Evolutionary conservation across 2,888 invertebrate genomes (phyloP).

Genomic region (Ichneumoninae sp.): DNA sequence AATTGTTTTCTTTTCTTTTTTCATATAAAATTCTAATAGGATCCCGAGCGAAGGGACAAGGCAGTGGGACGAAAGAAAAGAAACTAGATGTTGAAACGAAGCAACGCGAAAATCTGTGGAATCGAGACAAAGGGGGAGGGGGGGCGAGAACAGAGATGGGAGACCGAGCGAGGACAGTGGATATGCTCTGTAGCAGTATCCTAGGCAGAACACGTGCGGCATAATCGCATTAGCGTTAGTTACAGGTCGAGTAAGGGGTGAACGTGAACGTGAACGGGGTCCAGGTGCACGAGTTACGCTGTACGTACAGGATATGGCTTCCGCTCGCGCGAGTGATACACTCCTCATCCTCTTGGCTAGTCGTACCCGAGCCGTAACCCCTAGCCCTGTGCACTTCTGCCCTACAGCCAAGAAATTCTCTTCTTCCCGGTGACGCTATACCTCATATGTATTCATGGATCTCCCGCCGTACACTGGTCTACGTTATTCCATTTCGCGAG

Average conservation of each 20-base stretch:
- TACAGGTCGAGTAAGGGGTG: slow-evolving; percentile 50
- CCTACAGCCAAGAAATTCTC: slow-evolving; percentile 13
- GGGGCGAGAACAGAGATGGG: neutral
- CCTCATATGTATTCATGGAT: slow-evolving; percentile 23
- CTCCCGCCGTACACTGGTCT: neutral
- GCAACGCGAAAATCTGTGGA: neutral
- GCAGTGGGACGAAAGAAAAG: neutral
- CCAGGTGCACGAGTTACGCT: slow-evolving; percentile 40
- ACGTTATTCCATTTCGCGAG: slow-evolving; percentile 14
- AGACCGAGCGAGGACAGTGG: slow-evolving; percentile 17
- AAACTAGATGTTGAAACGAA: neutral
- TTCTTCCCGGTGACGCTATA: neutral
- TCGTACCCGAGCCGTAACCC: neutral
- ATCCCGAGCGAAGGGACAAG: neutral
- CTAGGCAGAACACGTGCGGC: slow-evolving; percentile 61
- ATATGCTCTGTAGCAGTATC: slow-evolving; percentile 30
- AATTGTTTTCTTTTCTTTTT: neutral
- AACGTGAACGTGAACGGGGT: slow-evolving; percentile 59
- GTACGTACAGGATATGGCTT: slow-evolving; percentile 14
- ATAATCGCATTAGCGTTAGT: slow-evolving; percentile 72
- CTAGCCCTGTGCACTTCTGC: slow-evolving; percentile 11
- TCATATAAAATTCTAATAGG: neutral
- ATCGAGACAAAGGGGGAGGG: neutral
- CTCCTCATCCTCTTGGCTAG: slow-evolving; percentile 24
- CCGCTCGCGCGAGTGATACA: slow-evolving; percentile 31